Percentiles rank a stretch among this genome's conserved stretches.
Conservation (phyloP, 2,113 vertebrate species). For the Cynopterus brachyotis region DNA sequence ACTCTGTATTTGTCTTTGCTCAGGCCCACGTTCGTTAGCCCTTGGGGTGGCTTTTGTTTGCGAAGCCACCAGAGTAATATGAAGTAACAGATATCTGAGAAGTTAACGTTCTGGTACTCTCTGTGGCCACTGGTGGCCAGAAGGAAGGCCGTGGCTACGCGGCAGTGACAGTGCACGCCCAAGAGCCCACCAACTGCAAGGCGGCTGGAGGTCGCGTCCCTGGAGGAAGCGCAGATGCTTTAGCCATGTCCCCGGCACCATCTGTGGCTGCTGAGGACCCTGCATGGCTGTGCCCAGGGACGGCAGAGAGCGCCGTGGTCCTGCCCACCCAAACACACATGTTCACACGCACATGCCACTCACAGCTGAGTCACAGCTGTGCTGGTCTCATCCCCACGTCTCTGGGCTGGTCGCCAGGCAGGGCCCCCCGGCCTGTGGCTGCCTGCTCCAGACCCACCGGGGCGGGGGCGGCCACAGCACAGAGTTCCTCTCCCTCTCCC, state of each 20-base stretch:
- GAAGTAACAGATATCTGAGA: background rate
- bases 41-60: background rate
- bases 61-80: slow-evolving; percentile 14
- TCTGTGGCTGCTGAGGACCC: background rate
- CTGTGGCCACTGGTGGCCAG: no score
- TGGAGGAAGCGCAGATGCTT: background rate
- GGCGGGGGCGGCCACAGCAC: rapidly evolving
- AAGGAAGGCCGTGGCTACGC: rapidly evolving
- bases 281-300: background rate
- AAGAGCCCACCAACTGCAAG: background rate
- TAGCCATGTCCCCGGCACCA: background rate
- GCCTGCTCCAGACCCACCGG: rapidly evolving
- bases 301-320: rapidly evolving
- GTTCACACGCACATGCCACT: rapidly evolving
- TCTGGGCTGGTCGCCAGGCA: background rate
- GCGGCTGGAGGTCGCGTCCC: background rate
- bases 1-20: background rate
- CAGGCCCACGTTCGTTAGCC: background rate
- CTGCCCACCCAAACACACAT: background rate
- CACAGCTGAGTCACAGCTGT: rapidly evolving
- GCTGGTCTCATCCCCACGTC: background rate
- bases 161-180: rapidly evolving
- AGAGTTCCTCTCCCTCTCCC: background rate
- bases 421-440: no score
- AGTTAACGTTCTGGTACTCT: rapidly evolving